Evolutionary conservation across 1,140 invertebrate species (phyloP).

Genomic region (Dinoponera quadriceps): DNA sequence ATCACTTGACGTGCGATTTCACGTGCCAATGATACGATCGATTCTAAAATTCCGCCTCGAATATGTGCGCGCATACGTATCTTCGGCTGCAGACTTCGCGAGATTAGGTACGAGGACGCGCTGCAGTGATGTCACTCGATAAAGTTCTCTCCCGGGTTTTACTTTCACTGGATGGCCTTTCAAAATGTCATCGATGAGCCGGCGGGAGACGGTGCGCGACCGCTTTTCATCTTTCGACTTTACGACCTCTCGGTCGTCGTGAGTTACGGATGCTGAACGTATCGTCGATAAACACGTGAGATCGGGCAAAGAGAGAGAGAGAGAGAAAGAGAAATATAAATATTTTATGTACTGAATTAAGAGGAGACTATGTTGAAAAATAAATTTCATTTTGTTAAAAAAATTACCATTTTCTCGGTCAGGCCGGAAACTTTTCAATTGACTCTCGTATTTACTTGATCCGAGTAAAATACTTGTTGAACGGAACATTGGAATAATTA

Average conservation of each 20-base stretch:
- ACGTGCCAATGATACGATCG: constrained; percentile 37
- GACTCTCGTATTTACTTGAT: no score
- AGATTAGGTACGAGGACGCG: constrained; percentile 66
- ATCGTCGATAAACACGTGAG: not conserved
- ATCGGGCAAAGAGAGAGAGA: constrained; percentile 11
- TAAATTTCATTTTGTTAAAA: no score
- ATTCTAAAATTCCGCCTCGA: constrained; percentile 16
- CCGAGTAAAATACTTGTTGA: no score
- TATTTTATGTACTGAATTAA: no score
- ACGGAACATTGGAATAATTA: no score
- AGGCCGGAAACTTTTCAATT: no score
- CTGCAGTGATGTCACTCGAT: constrained; percentile 64
- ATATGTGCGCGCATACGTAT: not conserved
- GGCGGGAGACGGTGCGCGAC: constrained; percentile 28
- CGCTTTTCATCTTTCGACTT: constrained; percentile 60
- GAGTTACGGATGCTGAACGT: constrained; percentile 23
- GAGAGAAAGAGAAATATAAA: constrained; percentile 6
- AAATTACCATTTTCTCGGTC: no score
- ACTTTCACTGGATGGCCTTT: constrained; percentile 79
- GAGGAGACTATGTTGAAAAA: not conserved
- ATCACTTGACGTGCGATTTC: constrained; percentile 1
- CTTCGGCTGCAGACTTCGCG: not conserved
- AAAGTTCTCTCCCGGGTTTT: constrained; percentile 59
- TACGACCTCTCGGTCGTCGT: constrained; percentile 30
- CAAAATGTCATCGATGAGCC: constrained; percentile 75